phyloP scores from a whole-genome alignment of 2,888 invertebrate genomes.

The Meta bourneti region DNA sequence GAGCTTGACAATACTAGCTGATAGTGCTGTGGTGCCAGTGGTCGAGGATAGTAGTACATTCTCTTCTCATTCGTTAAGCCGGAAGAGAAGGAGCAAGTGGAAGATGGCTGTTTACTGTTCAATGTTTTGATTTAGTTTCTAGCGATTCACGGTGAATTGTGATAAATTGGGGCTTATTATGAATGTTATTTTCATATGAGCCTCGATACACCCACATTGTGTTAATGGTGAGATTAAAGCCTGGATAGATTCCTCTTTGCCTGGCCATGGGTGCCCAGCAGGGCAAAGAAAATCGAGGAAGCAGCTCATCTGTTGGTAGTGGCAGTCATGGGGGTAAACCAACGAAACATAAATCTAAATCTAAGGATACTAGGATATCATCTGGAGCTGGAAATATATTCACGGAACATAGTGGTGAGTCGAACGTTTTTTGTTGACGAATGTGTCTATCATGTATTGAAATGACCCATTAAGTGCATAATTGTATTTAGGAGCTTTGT shows the following conservation, averaged over 20 bases:
- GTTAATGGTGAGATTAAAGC: constrained; percentile 74
- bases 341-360: constrained; percentile 76
- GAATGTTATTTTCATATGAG: constrained; percentile 47
- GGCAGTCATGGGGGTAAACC: constrained; percentile 76
- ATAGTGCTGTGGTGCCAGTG: not conserved
- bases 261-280: constrained; percentile 92
- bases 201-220: not conserved
- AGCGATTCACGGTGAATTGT: constrained; percentile 28
- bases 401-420: constrained; percentile 95
- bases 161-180: not conserved
- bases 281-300: constrained; percentile 87
- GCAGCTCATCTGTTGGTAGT: constrained; percentile 78
- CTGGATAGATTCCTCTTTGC: constrained; percentile 69
- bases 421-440: not conserved
- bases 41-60: constrained; percentile 38
- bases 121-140: constrained; percentile 65
- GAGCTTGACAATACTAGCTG: constrained; percentile 17
- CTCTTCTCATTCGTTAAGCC: constrained; percentile 66
- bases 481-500: too few relatives aligned
- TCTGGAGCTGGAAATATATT: constrained; percentile 92
- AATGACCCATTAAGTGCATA: too few relatives aligned
- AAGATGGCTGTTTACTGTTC: constrained; percentile 74
- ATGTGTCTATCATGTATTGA: too few relatives aligned
- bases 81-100: constrained; percentile 71
- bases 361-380: constrained; percentile 84